phyloP scores from a whole-genome alignment of 2,888 invertebrate species.

The Macrophya annulata region DNA sequence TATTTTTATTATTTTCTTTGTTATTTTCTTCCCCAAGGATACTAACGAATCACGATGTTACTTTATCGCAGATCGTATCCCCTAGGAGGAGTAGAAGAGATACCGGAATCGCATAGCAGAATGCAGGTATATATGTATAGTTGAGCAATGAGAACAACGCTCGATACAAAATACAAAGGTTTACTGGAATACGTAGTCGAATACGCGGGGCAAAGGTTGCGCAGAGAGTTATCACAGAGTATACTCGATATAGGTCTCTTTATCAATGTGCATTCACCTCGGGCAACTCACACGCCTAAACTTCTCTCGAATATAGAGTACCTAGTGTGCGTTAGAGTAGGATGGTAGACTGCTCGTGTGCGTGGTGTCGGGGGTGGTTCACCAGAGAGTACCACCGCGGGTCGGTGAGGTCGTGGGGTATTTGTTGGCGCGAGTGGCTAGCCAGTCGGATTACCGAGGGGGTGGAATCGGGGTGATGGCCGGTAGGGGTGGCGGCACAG shows the following conservation, averaged over 20 bases:
- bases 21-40: neutral
- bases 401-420: constrained; percentile 73
- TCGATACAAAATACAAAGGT: constrained; percentile 49
- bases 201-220: constrained; percentile 44
- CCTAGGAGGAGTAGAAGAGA: neutral
- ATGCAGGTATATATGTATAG: constrained; percentile 13
- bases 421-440: constrained; percentile 79
- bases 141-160: constrained; percentile 26
- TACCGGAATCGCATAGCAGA: constrained; percentile 6
- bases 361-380: constrained; percentile 78
- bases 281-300: constrained; percentile 23
- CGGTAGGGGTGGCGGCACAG: constrained; percentile 67
- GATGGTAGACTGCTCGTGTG: constrained; percentile 75
- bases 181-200: constrained; percentile 37
- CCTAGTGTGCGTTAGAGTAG: constrained; percentile 27
- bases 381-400: constrained; percentile 75
- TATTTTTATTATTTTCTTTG: neutral
- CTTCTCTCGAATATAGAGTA: neutral
- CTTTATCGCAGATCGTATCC: neutral
- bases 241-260: constrained; percentile 46
- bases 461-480: constrained; percentile 62
- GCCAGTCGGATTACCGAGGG: constrained; percentile 79
- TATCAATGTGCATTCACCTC: constrained; percentile 53
- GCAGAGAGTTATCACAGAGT: constrained; percentile 52
- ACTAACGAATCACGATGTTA: constrained; percentile 30